Evolutionary conservation across 2,888 invertebrate genomes (phyloP), one percentile per base, ranked within the genome.

Genomic region (Andrena flavipes): DNA sequence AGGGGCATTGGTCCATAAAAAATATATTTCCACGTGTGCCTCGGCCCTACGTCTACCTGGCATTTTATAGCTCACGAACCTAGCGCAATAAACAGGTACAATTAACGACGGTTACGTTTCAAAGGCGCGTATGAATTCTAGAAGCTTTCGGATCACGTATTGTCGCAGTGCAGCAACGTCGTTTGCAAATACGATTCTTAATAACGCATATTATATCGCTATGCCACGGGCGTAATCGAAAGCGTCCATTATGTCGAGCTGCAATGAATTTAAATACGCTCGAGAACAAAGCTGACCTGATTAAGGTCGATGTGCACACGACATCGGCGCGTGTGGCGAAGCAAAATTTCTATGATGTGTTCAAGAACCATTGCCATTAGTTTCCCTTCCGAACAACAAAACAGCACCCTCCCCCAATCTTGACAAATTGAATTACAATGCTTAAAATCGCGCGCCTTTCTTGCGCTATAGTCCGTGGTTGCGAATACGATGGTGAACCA

Each of bases 111-210:
- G 54, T 20, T 26, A 63, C 48, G 49, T 69, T 56, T 48, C 33
- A 35, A 68, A 78, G 63, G 23, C 56, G 35, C 56, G 56, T 69
- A 64, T 30, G 49, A 51, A 59, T 65, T 26, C 29, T n/a, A 59
- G 26, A 51, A 69, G 59, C 63, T 72, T 63, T 49, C 35, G 69
- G 26, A 76, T 72, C 80, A 72, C 71, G 80, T 76, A 80, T 56
- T 71, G 80, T 76, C 75, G 76, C 76, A 76, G 13, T 73, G 72
- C 80, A 49, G 79, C 33, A 59, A 68, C 59, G 67, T 73, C 69
- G 76, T 83, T 76, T 67, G 69, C 69, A 60, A 76, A 64, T 49
- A 76, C 26, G 26, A 16, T 69, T 73, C 76, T 72, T 80, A 82
- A 69, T 72, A 76, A 76, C 65, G 76, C 33, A 26, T 29, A 48